Conservation (phyloP, 2,113 vertebrate genomes). For the Emydura subglobosa region DNA sequence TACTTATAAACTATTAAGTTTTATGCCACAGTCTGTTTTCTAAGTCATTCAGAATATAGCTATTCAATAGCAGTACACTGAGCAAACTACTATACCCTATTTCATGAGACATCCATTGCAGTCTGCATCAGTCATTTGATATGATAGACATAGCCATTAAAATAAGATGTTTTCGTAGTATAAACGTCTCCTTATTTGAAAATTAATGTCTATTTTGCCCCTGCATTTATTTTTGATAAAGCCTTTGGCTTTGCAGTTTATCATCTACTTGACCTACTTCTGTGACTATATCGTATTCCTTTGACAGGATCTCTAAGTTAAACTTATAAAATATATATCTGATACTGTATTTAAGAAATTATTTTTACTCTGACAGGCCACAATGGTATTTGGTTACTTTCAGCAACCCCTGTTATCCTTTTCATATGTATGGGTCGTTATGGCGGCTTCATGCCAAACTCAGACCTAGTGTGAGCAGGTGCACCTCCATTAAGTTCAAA, state of each 20-base stretch:
- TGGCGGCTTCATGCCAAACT: background rate
- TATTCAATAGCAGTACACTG: background rate
- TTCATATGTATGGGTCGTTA: background rate
- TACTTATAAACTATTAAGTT: background rate
- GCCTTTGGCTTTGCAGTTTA: background rate
- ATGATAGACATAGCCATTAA: background rate
- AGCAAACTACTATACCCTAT: background rate
- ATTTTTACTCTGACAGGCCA: fast-evolving
- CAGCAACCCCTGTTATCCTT: background rate
- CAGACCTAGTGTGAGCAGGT: background rate
- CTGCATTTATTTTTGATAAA: background rate
- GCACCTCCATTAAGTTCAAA: background rate
- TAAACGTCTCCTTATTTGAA: background rate
- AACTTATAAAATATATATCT: background rate
- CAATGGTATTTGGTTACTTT: background rate
- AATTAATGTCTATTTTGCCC: background rate
- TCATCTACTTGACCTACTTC: background rate
- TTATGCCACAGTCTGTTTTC: background rate
- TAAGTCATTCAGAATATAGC: background rate
- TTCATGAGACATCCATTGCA: background rate
- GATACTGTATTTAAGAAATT: background rate
- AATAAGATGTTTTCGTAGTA: background rate
- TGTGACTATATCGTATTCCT: background rate
- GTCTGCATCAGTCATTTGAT: background rate
- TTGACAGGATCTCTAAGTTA: background rate